Evolutionary conservation across 2,888 invertebrate species (phyloP).

Genomic region (Ashinkailepas kermadecensis): DNA sequence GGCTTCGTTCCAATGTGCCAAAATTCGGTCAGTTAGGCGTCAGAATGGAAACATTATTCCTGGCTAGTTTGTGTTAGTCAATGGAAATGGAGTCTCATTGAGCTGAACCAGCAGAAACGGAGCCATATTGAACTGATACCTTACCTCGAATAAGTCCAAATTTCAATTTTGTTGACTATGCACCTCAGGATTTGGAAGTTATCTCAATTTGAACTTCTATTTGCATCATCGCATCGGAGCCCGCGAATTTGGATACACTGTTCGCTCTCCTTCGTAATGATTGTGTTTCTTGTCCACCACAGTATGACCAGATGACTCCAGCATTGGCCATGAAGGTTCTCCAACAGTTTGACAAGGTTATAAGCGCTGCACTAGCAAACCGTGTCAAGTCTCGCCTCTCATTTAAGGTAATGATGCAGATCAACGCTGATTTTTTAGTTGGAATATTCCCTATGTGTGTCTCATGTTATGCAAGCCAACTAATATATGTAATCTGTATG

Average conservation of each 20-base stretch:
- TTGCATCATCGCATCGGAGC: background rate
- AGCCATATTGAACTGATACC: background rate
- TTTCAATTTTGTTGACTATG: background rate
- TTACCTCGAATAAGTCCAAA: background rate
- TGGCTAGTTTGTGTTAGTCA: no score
- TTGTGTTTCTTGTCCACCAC: slow-evolving; percentile 43
- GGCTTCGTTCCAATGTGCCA: no score
- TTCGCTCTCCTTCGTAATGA: background rate
- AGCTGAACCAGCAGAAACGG: no score
- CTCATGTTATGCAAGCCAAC: no score
- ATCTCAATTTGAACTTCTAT: background rate
- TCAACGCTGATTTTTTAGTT: background rate
- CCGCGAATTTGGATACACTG: background rate
- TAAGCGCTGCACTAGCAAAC: slow-evolving; percentile 82
- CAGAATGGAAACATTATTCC: no score
- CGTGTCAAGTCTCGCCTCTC: slow-evolving; percentile 82
- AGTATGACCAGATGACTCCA: slow-evolving; percentile 95
- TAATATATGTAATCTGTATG: no score
- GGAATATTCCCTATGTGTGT: background rate
- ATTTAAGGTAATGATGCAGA: slow-evolving; percentile 65
- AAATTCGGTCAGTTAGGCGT: no score
- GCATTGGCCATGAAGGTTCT: slow-evolving; percentile 87
- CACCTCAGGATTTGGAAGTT: background rate
- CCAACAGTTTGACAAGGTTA: slow-evolving; percentile 92
- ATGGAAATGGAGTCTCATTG: no score